phyloP scores from a whole-genome alignment of 2,888 invertebrate species.

The Chloroclysta siterata region DNA sequence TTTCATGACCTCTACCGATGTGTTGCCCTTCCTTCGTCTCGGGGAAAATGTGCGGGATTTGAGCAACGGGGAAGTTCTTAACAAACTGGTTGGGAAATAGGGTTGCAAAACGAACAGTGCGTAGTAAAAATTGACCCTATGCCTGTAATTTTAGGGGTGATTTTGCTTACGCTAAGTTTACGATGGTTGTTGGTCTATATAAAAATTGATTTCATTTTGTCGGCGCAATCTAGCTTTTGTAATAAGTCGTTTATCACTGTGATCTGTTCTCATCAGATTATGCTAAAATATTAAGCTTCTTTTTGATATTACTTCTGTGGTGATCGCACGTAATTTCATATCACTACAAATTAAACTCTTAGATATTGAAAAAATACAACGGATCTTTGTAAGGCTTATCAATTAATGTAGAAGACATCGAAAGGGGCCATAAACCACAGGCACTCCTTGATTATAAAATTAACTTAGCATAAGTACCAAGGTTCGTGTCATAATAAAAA shows the following conservation, averaged over 20 bases:
- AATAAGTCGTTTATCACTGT: slow-evolving; percentile 14
- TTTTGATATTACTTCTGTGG: neutral
- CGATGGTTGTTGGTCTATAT: slow-evolving; percentile 50
- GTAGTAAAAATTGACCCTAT: slow-evolving; percentile 25
- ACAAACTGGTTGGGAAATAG: slow-evolving; percentile 45
- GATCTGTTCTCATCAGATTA: slow-evolving; percentile 10
- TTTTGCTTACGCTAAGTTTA: slow-evolving; percentile 35
- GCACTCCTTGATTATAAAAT: too few relatives aligned
- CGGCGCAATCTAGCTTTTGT: slow-evolving; percentile 46
- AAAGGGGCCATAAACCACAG: too few relatives aligned
- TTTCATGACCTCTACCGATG: slow-evolving; percentile 43
- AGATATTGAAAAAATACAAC: too few relatives aligned
- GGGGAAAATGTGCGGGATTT: slow-evolving; percentile 5
- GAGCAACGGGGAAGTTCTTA: slow-evolving; percentile 47
- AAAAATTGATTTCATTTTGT: slow-evolving; percentile 57
- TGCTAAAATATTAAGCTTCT: neutral
- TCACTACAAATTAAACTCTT: too few relatives aligned
- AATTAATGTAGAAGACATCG: too few relatives aligned
- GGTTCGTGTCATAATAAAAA: neutral
- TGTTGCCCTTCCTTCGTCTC: slow-evolving; percentile 12
- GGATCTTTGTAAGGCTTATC: too few relatives aligned
- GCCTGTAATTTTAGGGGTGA: slow-evolving; percentile 24
- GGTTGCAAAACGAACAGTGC: slow-evolving; percentile 46
- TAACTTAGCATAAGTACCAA: too few relatives aligned
- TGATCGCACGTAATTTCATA: too few relatives aligned